phyloP scores from a whole-genome alignment of 1,140 invertebrate genomes.

The Lutraria rhynchaena region DNA sequence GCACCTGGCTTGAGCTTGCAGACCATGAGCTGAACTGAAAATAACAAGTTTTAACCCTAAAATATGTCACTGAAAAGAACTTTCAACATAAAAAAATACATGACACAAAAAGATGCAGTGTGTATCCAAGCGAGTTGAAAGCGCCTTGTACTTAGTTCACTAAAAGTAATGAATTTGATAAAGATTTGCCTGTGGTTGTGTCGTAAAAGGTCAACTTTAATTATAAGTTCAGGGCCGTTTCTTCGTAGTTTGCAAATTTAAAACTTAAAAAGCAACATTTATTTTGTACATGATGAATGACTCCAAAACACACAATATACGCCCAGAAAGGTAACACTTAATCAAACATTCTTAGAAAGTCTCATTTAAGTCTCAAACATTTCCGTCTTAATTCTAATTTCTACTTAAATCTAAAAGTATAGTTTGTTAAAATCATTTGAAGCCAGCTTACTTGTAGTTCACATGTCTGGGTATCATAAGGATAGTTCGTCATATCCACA shows the following conservation, averaged over 20 bases:
- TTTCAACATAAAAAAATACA: neutral
- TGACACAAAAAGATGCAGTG: neutral
- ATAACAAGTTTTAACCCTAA: neutral
- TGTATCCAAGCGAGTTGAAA: neutral
- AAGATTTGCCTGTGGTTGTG: neutral
- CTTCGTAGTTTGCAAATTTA: too few relatives aligned
- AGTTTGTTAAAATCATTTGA: neutral
- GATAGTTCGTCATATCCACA: conserved; percentile 96
- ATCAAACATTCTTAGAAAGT: too few relatives aligned
- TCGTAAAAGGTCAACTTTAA: neutral
- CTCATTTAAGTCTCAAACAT: too few relatives aligned
- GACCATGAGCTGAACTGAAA: conserved; percentile 87
- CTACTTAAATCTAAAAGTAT: too few relatives aligned
- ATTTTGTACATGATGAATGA: too few relatives aligned
- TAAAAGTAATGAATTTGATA: neutral
- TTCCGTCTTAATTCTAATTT: too few relatives aligned
- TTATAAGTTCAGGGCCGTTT: too few relatives aligned
- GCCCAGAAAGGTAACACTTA: too few relatives aligned
- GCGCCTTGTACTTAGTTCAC: neutral
- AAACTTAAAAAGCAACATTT: too few relatives aligned
- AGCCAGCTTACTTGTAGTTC: conserved; percentile 89
- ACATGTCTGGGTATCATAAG: conserved; percentile 95
- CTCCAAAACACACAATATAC: too few relatives aligned
- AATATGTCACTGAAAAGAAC: neutral
- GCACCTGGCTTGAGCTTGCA: conserved; percentile 80